Conservation (phyloP, 23 tunicate genomes). For the Trididemnum miniatum region DNA sequence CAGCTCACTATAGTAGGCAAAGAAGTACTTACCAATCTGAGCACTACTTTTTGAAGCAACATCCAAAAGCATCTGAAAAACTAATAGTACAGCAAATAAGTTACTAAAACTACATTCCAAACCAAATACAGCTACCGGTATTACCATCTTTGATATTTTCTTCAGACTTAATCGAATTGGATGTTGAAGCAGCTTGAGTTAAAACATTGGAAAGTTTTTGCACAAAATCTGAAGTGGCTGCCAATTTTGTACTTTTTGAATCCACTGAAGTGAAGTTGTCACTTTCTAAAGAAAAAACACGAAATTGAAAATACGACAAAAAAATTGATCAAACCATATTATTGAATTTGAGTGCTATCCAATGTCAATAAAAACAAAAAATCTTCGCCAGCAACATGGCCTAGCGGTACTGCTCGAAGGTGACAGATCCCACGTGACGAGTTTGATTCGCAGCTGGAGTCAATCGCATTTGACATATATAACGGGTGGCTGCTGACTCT, state of each 20-base stretch:
- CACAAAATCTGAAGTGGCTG: constrained; percentile 65
- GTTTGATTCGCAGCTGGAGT: no score
- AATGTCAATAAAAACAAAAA: no score
- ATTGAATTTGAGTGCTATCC: no score
- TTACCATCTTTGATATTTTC: constrained; percentile 81
- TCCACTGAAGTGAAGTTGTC: not conserved
- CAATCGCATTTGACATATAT: no score
- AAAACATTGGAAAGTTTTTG: constrained; percentile 66
- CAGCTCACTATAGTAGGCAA: no score
- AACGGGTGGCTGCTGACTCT: no score
- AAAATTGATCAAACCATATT: no score
- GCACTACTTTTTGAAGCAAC: constrained; percentile 54
- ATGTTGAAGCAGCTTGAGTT: constrained; percentile 64
- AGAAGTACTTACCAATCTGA: constrained; percentile 19
- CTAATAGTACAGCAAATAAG: constrained; percentile 21
- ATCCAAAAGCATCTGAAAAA: constrained; percentile 59
- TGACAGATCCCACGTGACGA: no score
- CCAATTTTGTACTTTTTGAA: not conserved
- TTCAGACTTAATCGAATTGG: constrained; percentile 43
- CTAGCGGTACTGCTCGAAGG: no score
- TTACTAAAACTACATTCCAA: not conserved
- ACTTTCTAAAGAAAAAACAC: not conserved
- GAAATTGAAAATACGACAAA: not conserved
- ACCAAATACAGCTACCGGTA: no score
- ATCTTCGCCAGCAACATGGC: no score